Evolutionary conservation across 2,797 vertebrate species (phyloP).

Genomic region (Poeciliopsis infans): DNA sequence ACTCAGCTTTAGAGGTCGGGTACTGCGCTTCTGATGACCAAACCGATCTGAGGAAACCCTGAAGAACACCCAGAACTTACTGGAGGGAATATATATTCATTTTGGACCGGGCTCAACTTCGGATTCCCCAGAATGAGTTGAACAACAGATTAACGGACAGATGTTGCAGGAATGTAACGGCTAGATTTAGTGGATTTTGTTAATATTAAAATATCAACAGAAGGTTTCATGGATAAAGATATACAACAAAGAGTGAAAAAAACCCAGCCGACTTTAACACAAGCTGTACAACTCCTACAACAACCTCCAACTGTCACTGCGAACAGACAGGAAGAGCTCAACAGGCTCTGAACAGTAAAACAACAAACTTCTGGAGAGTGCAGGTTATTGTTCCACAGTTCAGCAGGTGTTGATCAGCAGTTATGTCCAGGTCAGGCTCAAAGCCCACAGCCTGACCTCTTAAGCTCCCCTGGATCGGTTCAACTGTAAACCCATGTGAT

Average conservation of each 20-base stretch:
- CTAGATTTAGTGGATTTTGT: neutral
- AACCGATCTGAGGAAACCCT: neutral
- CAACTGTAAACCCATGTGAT: conserved; percentile 1
- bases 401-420: neutral
- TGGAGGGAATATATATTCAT: neutral
- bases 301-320: neutral
- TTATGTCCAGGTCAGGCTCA: neutral
- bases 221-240: neutral
- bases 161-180: neutral
- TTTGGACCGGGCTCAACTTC: neutral
- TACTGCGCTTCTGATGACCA: neutral
- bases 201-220: neutral
- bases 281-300: neutral
- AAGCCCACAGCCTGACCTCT: neutral
- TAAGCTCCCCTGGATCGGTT: neutral
- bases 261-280: neutral
- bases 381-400: conserved; percentile 3
- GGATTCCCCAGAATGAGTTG: neutral
- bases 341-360: neutral
- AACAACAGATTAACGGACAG: neutral
- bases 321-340: neutral
- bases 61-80: neutral
- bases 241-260: neutral
- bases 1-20: neutral
- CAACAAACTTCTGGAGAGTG: conserved; percentile 2